Evolutionary conservation across 2,797 vertebrate genomes (phyloP), one percentile per base, ranked within the genome.

Genomic region (Neoniphon sammara): DNA sequence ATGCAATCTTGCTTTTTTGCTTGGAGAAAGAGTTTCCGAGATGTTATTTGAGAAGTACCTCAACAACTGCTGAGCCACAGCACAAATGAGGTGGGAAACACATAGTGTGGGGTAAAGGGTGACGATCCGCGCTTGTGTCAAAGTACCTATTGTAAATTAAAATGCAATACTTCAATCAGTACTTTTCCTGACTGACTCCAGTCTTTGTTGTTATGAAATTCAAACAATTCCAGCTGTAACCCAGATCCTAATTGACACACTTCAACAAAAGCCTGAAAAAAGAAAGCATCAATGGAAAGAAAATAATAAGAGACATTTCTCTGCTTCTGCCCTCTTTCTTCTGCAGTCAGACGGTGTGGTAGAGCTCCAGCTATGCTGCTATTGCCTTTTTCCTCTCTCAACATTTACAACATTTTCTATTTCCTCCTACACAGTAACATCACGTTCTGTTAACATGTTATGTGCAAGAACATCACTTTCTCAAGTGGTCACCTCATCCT

Each of bases 351-450:
- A 27, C 27, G 58, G 20, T 30, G 15, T 1, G 55, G 66, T 64
- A 59, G 39, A 65, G 61, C 66, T 66, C 49, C 20, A 36, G 31
- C 49, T 54, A 52, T 44, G 36, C 55, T 46, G 73, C 42, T 65
- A 68, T 56, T 15, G 57, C 62, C 61, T 73, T 49, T 70, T 39
- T 17, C 44, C 65, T 70, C 77, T 65, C 79, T 72, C 42, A 7
- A 60, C 64, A 62, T 85, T 75, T 72, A 80, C 57, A 70, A 71
- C 25, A 56, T 50, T 8, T 59, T 78, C 69, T 62, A 66, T 69
- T 81, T 77, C 87, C 84, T 80, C 89, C 88, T 66, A 85, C 86
- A 77, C 82, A 67, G 72, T 66, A 83, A 27, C 64, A 77, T 73
- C 54, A 64, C 4, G 6, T 82, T 83, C 73, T 50, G 52, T 75